Base-by-base conservation (phyloP, 2,888 invertebrate species). In the Bedellia somnulentella region DNA sequence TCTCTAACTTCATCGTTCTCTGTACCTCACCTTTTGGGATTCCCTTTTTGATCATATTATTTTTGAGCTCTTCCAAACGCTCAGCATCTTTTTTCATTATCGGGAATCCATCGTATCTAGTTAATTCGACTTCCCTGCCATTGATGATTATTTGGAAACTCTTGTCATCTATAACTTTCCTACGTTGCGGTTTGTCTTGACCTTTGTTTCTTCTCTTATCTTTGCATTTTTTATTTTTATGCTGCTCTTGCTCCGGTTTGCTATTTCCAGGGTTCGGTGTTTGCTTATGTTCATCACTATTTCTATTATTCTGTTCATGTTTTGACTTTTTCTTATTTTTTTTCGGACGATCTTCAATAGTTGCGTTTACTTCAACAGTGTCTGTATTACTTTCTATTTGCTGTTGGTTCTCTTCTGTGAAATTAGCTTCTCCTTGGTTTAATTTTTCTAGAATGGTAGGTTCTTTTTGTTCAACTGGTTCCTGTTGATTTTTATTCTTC, bases 21-120 rank as follows among this genome's bases (percentile, higher is more conserved):
- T 81, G 68, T 1, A 88, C 80, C 49, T 87, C 85, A 44, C 80
- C 80, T 46, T 80, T 78, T 0, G 87, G 83, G 35, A 87, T 78
- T 1, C 82, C 84, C 57, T 81, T 83, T 34, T 79, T 79, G 1
- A 82, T 76, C 80, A 88, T 80, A 45, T 79, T 78, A 32, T 77
- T 70, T 41, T 77, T 78, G n/a, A 88, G 54, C 32, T 81, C 75
- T 31, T 63, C 64, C 6, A 89, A 51, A 35, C 85, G 66, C 15
- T 80, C 80, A 1, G 83, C 85, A 63, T 88, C 88, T 51, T 81
- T 83, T 43, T 81, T 82, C 60, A 80, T 82, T 0, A 89, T 75
- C 12, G 86, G 85, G 48, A 86, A 88, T 2, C 87, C 86, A 49
- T 87, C 85, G 54, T 78, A 83, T 39, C 80, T 77, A 0, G 78